A percentile compares a stretch with the other conserved stretches of the same genome.
phyloP scores from a whole-genome alignment of 2,113 vertebrate genomes.

The Dasypus novemcinctus region DNA sequence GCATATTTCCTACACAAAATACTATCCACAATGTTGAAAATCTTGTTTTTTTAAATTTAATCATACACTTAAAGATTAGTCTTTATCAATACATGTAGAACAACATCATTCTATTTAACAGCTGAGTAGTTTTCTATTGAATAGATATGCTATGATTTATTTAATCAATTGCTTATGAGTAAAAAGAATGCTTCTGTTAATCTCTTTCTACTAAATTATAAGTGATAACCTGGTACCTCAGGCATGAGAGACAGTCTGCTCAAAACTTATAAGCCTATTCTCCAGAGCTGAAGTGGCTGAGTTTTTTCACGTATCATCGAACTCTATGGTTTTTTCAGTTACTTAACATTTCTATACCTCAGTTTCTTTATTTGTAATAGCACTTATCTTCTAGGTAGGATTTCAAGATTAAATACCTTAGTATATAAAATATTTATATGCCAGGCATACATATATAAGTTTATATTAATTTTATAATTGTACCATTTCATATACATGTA shows the following conservation, averaged over 20 bases:
- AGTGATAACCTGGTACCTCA: neutral
- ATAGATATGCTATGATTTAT: neutral
- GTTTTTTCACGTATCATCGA: neutral
- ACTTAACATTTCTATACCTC: neutral
- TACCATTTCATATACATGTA: too few relatives aligned
- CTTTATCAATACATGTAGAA: neutral
- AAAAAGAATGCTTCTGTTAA: neutral
- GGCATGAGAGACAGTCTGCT: neutral
- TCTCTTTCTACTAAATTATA: neutral
- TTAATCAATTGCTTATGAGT: neutral
- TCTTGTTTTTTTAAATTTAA: neutral
- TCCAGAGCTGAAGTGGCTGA: neutral
- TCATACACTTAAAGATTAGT: neutral
- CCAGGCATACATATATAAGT: neutral
- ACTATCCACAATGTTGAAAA: neutral
- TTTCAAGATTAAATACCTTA: neutral
- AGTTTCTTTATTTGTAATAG: neutral
- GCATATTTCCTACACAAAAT: neutral
- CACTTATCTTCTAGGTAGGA: neutral
- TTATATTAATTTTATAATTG: too few relatives aligned
- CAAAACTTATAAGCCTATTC: neutral
- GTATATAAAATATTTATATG: neutral
- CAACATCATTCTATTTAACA: neutral
- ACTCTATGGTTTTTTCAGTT: neutral
- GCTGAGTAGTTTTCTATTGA: neutral